Percentiles rank a stretch among this genome's conserved stretches.
These are phyloP conservation scores for Oreochromis niloticus DNA, from an alignment of 2,113 vertebrate species.

Conservation along the genomic window DNA sequence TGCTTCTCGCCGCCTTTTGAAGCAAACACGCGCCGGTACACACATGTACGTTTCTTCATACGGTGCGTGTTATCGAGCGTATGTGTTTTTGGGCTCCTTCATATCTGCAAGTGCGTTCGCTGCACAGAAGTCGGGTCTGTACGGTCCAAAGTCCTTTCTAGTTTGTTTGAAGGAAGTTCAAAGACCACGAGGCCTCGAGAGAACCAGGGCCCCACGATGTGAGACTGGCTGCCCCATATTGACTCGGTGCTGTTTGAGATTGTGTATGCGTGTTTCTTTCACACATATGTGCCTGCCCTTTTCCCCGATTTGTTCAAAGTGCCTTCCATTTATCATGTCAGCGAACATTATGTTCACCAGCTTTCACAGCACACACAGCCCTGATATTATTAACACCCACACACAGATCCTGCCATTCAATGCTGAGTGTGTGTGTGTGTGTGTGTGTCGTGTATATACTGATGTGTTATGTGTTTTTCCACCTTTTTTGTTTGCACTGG, in stretches of 20 bases:
- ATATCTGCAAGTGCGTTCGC: not conserved
- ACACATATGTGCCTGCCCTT: slow-evolving; percentile 2
- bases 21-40: not conserved
- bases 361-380: not conserved
- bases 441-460: not conserved
- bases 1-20: slow-evolving; percentile 15
- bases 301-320: not conserved
- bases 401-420: not conserved
- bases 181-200: slow-evolving; percentile 24
- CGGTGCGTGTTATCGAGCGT: not conserved
- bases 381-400: not conserved
- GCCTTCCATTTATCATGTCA: not conserved
- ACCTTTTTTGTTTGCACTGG: not conserved
- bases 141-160: not conserved
- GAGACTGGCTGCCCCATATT: slow-evolving; percentile 2
- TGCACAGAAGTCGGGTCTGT: not conserved
- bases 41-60: not conserved
- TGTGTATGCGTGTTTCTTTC: not conserved
- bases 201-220: not conserved
- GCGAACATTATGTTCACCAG: slow-evolving; percentile 15
- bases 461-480: not conserved
- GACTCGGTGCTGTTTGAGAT: not conserved
- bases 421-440: not conserved
- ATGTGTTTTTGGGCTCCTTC: not conserved
- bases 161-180: slow-evolving; percentile 53